These are phyloP conservation scores for Aviceda cuculoides DNA, from an alignment of 2,797 vertebrate species.

Conservation along the genomic window DNA sequence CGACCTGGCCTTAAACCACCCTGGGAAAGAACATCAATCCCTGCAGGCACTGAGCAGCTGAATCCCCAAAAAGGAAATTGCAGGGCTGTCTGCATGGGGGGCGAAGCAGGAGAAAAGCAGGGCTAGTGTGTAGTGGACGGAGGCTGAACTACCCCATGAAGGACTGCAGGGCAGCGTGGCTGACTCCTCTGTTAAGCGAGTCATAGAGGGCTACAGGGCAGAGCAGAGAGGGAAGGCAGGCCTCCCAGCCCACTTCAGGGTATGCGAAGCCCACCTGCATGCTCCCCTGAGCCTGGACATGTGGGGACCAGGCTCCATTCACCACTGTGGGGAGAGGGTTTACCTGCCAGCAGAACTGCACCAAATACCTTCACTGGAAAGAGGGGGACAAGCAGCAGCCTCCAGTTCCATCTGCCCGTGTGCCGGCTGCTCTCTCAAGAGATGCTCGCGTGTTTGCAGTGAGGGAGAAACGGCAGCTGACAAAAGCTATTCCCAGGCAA, in stretches of 20 bases:
- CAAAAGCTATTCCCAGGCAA: neutral
- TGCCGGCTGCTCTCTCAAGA: neutral
- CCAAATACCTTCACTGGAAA: neutral
- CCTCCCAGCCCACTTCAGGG: neutral
- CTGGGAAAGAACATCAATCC: neutral
- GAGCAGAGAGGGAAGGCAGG: neutral
- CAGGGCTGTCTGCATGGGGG: neutral
- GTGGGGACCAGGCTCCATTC: neutral
- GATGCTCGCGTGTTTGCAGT: neutral
- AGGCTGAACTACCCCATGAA: neutral
- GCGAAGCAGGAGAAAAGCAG: neutral
- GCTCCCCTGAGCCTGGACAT: rapidly evolving
- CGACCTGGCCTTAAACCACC: neutral
- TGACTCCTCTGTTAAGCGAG: too few relatives aligned
- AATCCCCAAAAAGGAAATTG: neutral
- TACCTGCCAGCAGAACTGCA: neutral
- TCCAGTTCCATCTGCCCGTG: neutral
- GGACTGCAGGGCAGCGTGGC: neutral
- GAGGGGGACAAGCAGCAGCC: neutral
- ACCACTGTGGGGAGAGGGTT: neutral
- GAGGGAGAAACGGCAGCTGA: neutral
- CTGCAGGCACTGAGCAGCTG: constrained; percentile 3
- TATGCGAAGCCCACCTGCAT: neutral
- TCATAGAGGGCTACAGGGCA: neutral
- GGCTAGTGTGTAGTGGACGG: neutral